Evolutionary conservation across 1,140 invertebrate genomes (phyloP).

Genomic region (Pseudomyrmex sp.): DNA sequence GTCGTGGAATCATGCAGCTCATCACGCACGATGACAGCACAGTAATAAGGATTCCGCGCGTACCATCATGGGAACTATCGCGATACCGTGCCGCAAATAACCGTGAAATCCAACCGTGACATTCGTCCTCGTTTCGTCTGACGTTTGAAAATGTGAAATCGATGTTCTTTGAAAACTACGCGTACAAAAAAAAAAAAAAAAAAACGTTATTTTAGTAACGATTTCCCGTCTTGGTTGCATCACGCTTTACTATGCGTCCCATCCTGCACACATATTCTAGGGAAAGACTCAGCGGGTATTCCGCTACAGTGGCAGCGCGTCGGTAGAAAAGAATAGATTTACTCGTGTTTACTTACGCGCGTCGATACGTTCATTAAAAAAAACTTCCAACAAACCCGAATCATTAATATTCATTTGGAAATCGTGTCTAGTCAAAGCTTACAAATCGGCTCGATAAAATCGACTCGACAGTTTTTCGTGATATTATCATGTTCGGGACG

Average conservation of each 20-base stretch:
- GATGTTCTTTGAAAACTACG: not conserved
- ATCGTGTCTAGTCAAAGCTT: constrained; percentile 11
- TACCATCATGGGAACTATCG: constrained; percentile 4
- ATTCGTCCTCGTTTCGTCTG: not conserved
- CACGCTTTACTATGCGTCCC: no score
- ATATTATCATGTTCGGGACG: constrained; percentile 41
- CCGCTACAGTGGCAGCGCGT: not conserved
- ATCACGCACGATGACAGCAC: not conserved
- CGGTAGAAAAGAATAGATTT: constrained; percentile 46
- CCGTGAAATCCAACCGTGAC: constrained; percentile 12
- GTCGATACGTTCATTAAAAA: constrained; percentile 26
- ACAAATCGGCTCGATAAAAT: not conserved
- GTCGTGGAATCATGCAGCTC: not conserved
- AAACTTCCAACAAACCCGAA: constrained; percentile 19
- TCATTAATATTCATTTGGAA: constrained; percentile 55
- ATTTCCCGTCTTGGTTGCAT: no score
- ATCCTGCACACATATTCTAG: no score
- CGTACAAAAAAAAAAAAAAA: no score
- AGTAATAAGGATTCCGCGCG: constrained; percentile 23
- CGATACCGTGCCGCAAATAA: not conserved
- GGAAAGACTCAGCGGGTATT: constrained; percentile 31
- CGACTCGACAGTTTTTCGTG: not conserved
- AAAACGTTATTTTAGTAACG: no score
- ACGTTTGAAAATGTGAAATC: not conserved
- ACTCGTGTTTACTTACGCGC: constrained; percentile 25